Evolutionary conservation across 2,113 vertebrate genomes (phyloP).

Genomic region (Mixornis gularis): DNA sequence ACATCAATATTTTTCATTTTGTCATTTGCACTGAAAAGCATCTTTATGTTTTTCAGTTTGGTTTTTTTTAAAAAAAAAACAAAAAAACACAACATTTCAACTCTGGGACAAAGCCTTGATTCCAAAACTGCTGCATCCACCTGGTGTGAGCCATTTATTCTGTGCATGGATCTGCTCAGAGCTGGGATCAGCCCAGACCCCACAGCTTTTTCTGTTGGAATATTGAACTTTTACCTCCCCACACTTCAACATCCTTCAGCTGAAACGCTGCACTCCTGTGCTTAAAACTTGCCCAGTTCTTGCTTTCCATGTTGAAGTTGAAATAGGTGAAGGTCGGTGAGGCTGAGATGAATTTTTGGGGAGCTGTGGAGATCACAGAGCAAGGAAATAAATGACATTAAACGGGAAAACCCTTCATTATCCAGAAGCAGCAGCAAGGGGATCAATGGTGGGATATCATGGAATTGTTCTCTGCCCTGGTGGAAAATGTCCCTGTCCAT

Average conservation of each 20-base stretch:
- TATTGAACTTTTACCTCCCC: neutral
- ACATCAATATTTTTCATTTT: neutral
- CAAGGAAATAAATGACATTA: neutral
- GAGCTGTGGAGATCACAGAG: neutral
- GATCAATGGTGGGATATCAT: fast-evolving
- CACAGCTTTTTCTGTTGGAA: neutral
- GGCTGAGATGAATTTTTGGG: neutral
- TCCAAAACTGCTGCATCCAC: neutral
- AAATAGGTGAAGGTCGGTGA: fast-evolving
- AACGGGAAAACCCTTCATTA: neutral
- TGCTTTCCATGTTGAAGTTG: neutral
- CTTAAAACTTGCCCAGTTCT: neutral
- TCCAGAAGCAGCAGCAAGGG: neutral
- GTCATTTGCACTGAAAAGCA: neutral
- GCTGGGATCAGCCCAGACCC: neutral
- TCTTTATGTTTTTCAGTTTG: neutral
- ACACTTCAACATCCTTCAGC: neutral
- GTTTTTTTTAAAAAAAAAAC: too few relatives aligned
- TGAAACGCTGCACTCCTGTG: neutral
- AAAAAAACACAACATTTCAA: neutral
- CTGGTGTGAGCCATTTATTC: fast-evolving
- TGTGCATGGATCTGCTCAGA: neutral
- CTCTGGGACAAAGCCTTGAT: neutral
- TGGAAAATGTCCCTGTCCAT: neutral
- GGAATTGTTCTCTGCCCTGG: neutral